Evolutionary conservation across 2,797 vertebrate species (phyloP), one percentile per base, ranked within the genome.

Genomic region (Danio choprae): DNA sequence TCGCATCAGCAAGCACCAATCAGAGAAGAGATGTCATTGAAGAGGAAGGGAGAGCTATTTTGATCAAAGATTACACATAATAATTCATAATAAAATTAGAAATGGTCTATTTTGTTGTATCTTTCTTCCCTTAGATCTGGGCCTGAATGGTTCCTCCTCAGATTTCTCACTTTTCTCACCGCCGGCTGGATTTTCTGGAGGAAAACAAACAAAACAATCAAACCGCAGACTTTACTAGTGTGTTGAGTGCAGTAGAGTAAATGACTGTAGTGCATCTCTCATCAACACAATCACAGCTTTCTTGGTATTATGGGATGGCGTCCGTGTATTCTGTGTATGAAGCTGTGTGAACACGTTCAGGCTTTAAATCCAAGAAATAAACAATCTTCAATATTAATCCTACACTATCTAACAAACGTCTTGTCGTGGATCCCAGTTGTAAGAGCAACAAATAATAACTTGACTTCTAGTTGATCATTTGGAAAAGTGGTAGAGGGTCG

Each of bases 51-150:
- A 3, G 3, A 29, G 29, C 3, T 29, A 29, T 3, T 29, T 29
- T 29, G 29, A 29, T 29, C 29, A 29, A 29, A 3, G 29, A 29
- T 29, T n/a, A 29, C 29, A 29, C 29, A 29, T 29, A 3, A 3
- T 29, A 3, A 29, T 3, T 29, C 29, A 29, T 29, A 29, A 29
- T 29, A 29, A 29, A 29, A 29, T 29, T 1, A 29, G 29, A 29
- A 29, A 29, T 29, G 1, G 29, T 29, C 29, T 29, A 29, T 29
- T 29, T 29, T 3, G 3, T 29, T 29, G 29, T 29, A 29, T 51
- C 20, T 44, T 63, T 15, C 46, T 79, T 80, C 85, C 78, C 83
- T 7, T 93, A 99, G 98, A 93, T 98, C 89, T 99, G 98, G 98
- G 98, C 97, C 83, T 99, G 91, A 96, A 70, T 78, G 86, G 79